Conservation (phyloP, 2,888 invertebrate genomes). For the Oxycera nigricornis region DNA sequence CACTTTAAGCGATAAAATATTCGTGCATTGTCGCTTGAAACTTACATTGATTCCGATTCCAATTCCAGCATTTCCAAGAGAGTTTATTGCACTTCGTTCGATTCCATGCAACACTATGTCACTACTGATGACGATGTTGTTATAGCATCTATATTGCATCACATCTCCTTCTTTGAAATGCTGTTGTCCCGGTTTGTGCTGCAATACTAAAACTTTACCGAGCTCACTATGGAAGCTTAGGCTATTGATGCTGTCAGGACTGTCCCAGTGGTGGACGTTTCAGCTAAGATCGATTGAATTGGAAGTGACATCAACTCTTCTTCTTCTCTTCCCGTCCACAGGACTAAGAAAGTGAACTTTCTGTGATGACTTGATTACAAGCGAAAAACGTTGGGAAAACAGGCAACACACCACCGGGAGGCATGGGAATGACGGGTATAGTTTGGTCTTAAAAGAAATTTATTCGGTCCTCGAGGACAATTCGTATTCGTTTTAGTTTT, state of each 20-base stretch:
- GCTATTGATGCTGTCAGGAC: constrained; percentile 38
- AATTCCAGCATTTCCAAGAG: not conserved
- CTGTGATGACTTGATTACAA: constrained; percentile 45
- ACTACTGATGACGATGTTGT: constrained; percentile 5
- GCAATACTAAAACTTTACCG: constrained; percentile 29
- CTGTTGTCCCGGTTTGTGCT: not conserved
- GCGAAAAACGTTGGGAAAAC: not conserved
- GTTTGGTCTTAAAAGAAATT: constrained; percentile 12
- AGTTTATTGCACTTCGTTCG: not conserved
- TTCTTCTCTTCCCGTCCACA: not conserved
- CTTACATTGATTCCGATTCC: not conserved
- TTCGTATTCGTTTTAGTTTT: constrained; percentile 14
- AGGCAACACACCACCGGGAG: not conserved
- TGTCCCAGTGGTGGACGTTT: constrained; percentile 51
- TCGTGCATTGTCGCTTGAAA: too few relatives aligned
- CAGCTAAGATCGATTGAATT: constrained; percentile 53
- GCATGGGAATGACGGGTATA: not conserved
- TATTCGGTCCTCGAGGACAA: constrained; percentile 33
- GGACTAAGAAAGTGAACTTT: constrained; percentile 42
- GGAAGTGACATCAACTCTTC: constrained; percentile 53
- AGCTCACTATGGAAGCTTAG: not conserved
- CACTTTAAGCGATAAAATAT: too few relatives aligned
- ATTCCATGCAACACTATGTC: constrained; percentile 24
- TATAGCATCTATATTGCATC: not conserved
- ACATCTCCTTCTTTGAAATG: not conserved